Base-by-base conservation (phyloP, 2,797 vertebrate species). In the Xiphorhynchus erythropygius region DNA sequence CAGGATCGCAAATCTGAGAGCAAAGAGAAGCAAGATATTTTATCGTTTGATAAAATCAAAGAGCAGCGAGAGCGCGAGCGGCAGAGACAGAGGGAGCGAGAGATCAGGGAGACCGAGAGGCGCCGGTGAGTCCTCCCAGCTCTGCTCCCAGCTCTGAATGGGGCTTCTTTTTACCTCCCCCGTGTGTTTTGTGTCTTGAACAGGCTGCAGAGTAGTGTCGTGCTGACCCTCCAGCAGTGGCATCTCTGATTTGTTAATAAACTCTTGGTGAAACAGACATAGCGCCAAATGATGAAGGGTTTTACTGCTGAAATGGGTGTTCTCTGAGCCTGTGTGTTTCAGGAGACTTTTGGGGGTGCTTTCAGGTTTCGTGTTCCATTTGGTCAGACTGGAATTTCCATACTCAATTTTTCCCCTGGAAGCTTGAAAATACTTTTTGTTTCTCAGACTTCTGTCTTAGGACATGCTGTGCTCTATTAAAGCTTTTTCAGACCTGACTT, bases 11-110 rank as follows among this genome's bases (percentile, higher is more conserved):
- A 98, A 28, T 99, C 99, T 0, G 90, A 98, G 37, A 99, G 99
- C 95, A 99, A 99, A 84, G 99, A 99, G 62, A 98, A 98, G 94
- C 99, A 98, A 96, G 99, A 99, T 74, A 99, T 99, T 90, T 92
- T 99, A 74, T 99, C 99, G 0, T 99, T 99, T 23, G 99, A 99
- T 96, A 99, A 99, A 96, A 99, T 99, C 97, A 99, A 99, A 95
- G 99, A 99, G 95, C 99, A 99, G 80, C 96, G 99, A 17, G 99
- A 99, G 65, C 98, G 99, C 0, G 99, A 99, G 71, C 98, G 99
- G 0, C 99, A 99, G 97, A 97, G 99, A 70, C 99, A 99, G 76
- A 97, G 99, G 11, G 99, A 99, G 87, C 96, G 99, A 14, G 99
- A 99, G 95, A 98, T 99, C 94, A 97, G 99, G 65, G 99, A 99